Base-by-base conservation (phyloP, 2,888 invertebrate genomes). In the Pinctada fucata region DNA sequence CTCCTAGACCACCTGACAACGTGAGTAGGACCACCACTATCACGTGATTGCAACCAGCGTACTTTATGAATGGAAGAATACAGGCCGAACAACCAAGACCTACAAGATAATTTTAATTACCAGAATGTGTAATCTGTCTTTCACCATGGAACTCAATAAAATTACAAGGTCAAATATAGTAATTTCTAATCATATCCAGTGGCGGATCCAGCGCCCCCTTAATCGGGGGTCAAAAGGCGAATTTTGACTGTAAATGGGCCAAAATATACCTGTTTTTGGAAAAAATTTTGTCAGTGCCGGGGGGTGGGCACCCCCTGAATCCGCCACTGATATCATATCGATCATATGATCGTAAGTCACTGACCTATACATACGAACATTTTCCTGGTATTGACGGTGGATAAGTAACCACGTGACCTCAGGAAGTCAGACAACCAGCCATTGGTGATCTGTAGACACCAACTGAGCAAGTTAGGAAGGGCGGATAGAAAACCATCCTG, bases 401-500 rank as follows among this genome's bases (percentile, higher is more conserved):
- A 65, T 65, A 65, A 13, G 5, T 31, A 4, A 4, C 65, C 65
- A 65, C 31, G 5, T 31, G 31, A 31, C n/a, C 65, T 65, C 4
- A 65, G n/a, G n/a, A 10, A 65, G 65, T 65, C 65, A 2, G 65
- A n/a, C 4, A 65, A 13, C n/a, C n/a, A 13, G 0, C 16, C 5
- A 65, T n/a, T 4, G 16, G 31, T 5, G n/a, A 16, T 65, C 2
- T 31, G 16, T 10, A 65, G n/a, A 16, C 16, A 31, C n/a, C n/a
- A 65, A 16, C 65, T 31, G 4, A 65, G 16, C n/a, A 65, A 16
- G n/a, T 4, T 65, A 4, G 65, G 13, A 3, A 69, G 8, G 13
- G 69, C 69, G n/a, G 49, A 48, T 5, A 69, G 8, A 4, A 69
- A 48, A 3, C 69, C 69, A n/a, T 69, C 69, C 69, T 69, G 48